Evolutionary conservation across 2,113 vertebrate species (phyloP).

Genomic region (Hystrix cristata): DNA sequence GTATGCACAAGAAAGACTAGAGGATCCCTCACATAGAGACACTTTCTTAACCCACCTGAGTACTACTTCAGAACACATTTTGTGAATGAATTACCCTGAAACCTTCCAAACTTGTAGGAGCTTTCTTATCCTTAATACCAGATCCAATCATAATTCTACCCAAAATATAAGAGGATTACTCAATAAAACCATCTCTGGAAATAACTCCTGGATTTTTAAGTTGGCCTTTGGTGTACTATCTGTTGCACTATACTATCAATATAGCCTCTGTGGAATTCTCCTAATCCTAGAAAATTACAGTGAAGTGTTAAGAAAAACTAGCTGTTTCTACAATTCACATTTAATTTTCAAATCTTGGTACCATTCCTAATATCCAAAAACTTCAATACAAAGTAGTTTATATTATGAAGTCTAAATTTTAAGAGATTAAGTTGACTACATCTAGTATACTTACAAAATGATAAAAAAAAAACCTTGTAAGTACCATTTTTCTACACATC

Average conservation of each 20-base stretch:
- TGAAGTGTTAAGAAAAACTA: not conserved
- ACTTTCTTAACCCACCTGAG: not conserved
- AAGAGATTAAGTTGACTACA: not conserved
- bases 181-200: constrained; percentile 8
- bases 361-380: not conserved
- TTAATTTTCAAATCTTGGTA: constrained; percentile 56
- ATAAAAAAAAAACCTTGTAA: constrained; percentile 52
- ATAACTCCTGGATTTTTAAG: constrained; percentile 3
- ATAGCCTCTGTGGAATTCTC: not conserved
- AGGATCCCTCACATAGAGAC: not conserved
- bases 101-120: not conserved
- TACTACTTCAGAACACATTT: not conserved
- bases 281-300: constrained; percentile 28
- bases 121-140: constrained; percentile 5
- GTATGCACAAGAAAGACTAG: not conserved
- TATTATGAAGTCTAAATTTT: constrained; percentile 35
- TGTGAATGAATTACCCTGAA: not conserved
- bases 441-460: constrained; percentile 43
- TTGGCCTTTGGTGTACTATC: constrained; percentile 16
- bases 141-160: not conserved
- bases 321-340: constrained; percentile 5
- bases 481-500: not conserved
- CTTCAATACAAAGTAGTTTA: not conserved
- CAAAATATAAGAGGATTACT: not conserved
- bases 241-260: not conserved